A percentile compares a stretch with the other conserved stretches of the same genome.
phyloP scores from a whole-genome alignment of 2,888 invertebrate species.

The Drosophila kambysellisi region DNA sequence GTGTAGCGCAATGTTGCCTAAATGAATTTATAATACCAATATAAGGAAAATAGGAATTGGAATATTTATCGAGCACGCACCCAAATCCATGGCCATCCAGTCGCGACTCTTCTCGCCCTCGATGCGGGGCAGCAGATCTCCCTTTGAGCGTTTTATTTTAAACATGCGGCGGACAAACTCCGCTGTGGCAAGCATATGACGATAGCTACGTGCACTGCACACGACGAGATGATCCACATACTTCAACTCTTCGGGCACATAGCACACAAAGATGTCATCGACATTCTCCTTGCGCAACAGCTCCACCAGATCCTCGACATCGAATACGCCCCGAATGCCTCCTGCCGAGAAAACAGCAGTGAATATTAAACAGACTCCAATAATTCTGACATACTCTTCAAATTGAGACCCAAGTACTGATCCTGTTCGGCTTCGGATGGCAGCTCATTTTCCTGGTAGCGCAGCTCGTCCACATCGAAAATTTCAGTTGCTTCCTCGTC shows the following conservation, averaged over 20 bases:
- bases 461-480: slow-evolving; percentile 91
- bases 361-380: neutral
- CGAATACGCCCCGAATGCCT: slow-evolving; percentile 93
- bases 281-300: slow-evolving; percentile 92
- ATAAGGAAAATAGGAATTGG: neutral
- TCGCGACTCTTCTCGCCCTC: slow-evolving; percentile 91
- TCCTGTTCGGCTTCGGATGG: slow-evolving; percentile 34
- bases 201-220: slow-evolving; percentile 90
- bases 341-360: slow-evolving; percentile 86
- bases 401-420: slow-evolving; percentile 86
- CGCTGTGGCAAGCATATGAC: slow-evolving; percentile 91
- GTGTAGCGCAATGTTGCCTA: slow-evolving; percentile 95
- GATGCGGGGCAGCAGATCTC: slow-evolving; percentile 90
- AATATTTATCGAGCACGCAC: slow-evolving; percentile 85
- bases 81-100: slow-evolving; percentile 96
- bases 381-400: slow-evolving; percentile 85
- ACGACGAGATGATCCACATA: slow-evolving; percentile 95
- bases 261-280: slow-evolving; percentile 92
- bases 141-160: slow-evolving; percentile 89
- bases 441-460: slow-evolving; percentile 64
- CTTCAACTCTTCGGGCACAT: slow-evolving; percentile 89
- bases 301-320: slow-evolving; percentile 93
- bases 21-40: neutral
- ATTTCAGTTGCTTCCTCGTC: slow-evolving; percentile 90
- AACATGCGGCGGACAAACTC: slow-evolving; percentile 91